Conservation (phyloP, 2,113 vertebrate genomes). For the Pterocles burchelli region DNA sequence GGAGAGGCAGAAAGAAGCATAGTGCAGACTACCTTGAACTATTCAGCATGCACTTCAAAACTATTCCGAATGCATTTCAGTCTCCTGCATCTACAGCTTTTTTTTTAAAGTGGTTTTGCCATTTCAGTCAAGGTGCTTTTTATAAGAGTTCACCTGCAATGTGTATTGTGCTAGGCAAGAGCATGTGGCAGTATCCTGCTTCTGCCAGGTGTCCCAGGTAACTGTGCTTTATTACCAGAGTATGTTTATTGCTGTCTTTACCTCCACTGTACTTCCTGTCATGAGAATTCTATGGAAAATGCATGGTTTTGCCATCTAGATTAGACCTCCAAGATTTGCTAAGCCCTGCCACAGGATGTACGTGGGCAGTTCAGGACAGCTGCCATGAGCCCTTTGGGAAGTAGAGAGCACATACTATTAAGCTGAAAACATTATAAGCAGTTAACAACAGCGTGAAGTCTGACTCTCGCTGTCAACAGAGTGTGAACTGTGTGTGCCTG, state of each 20-base stretch:
- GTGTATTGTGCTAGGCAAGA: conserved; percentile 1
- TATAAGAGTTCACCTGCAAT: background rate
- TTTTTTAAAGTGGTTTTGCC: background rate
- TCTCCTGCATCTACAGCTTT: background rate
- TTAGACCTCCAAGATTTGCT: background rate
- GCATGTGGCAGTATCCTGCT: background rate
- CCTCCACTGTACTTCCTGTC: background rate
- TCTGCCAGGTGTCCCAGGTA: conserved; percentile 22
- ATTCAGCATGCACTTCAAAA: background rate
- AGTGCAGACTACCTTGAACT: background rate
- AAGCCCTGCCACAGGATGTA: background rate
- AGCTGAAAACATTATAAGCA: background rate
- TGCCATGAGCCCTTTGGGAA: background rate
- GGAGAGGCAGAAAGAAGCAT: background rate
- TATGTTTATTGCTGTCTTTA: conserved; percentile 65
- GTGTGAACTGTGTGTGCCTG: background rate
- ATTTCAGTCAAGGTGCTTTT: background rate
- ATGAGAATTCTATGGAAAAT: background rate
- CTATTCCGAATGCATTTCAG: background rate
- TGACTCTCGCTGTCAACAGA: background rate
- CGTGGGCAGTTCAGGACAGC: background rate
- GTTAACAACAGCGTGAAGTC: conserved; percentile 1
- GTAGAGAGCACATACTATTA: background rate
- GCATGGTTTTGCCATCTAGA: background rate
- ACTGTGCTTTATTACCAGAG: conserved; percentile 67